A percentile compares a stretch with the other conserved stretches of the same genome.
Evolutionary conservation across 2,797 vertebrate species (phyloP).

Genomic region (Cyprinella venusta): DNA sequence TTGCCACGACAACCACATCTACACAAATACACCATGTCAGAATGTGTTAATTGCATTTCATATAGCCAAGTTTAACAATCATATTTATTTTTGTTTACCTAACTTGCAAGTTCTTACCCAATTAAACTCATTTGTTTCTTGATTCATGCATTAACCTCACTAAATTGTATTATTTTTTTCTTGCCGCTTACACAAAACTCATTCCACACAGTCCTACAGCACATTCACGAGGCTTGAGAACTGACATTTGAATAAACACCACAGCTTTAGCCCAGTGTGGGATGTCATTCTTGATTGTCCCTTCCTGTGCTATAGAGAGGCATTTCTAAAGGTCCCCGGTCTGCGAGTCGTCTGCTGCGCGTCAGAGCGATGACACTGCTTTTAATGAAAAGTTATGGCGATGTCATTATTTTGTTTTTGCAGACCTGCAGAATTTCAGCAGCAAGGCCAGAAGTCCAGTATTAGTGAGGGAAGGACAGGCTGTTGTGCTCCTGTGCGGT

Average conservation of each 20-base stretch:
- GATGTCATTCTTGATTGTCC: slow-evolving; percentile 68
- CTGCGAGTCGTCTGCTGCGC: slow-evolving; percentile 64
- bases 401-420: slow-evolving; percentile 53
- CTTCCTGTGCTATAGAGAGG: slow-evolving; percentile 61
- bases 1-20: neutral
- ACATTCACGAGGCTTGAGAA: neutral
- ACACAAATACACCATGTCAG: neutral
- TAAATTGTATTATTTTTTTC: neutral
- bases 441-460: slow-evolving; percentile 84
- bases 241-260: slow-evolving; percentile 13
- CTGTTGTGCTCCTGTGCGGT: slow-evolving; percentile 93
- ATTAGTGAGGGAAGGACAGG: slow-evolving; percentile 90
- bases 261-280: slow-evolving; percentile 18
- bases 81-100: neutral
- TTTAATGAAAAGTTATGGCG: slow-evolving; percentile 76
- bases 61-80: neutral
- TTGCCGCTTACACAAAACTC: neutral
- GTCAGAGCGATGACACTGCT: slow-evolving; percentile 50
- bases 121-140: neutral
- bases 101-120: too few species aligned
- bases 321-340: slow-evolving; percentile 70
- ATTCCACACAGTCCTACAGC: neutral
- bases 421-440: slow-evolving; percentile 94
- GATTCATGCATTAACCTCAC: neutral
- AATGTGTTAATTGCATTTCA: neutral